Evolutionary conservation across 2,888 invertebrate species (phyloP).

Genomic region (Coleophora flavipennella): DNA sequence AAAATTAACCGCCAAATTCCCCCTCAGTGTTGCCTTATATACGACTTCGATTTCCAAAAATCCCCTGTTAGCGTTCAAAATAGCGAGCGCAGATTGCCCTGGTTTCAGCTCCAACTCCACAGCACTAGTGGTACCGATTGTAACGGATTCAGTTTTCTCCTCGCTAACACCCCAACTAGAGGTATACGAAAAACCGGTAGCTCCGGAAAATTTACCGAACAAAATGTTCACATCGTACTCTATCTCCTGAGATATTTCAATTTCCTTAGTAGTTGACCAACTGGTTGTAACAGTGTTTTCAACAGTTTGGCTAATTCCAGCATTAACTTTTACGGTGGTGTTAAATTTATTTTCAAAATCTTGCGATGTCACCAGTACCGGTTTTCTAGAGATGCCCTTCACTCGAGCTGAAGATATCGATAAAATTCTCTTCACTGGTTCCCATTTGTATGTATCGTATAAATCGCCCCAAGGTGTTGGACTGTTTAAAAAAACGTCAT

Average conservation of each 20-base stretch:
- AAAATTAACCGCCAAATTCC: constrained; percentile 47
- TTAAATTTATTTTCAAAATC: constrained; percentile 45
- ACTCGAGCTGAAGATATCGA: constrained; percentile 33
- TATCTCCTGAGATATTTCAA: constrained; percentile 37
- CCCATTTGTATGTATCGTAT: constrained; percentile 43
- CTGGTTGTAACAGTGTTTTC: constrained; percentile 43
- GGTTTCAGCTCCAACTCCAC: constrained; percentile 47
- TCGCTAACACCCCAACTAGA: constrained; percentile 41
- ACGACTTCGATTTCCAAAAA: constrained; percentile 40
- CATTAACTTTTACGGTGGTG: constrained; percentile 45
- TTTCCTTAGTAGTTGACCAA: constrained; percentile 38
- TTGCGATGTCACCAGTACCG: constrained; percentile 33
- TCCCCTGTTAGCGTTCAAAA: constrained; percentile 39
- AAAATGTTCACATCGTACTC: constrained; percentile 43
- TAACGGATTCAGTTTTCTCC: constrained; percentile 39
- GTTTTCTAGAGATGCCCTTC: constrained; percentile 23
- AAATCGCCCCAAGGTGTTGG: constrained; percentile 59
- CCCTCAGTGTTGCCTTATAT: constrained; percentile 34
- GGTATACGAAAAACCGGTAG: constrained; percentile 37
- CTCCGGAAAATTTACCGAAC: constrained; percentile 36
- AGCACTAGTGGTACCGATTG: constrained; percentile 37
- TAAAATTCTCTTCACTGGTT: constrained; percentile 35
- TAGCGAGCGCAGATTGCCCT: constrained; percentile 40
- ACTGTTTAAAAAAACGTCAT: constrained; percentile 34
- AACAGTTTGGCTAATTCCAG: constrained; percentile 44